Base-by-base conservation (phyloP, 2,888 invertebrate genomes). In the Gryllus longicercus region DNA sequence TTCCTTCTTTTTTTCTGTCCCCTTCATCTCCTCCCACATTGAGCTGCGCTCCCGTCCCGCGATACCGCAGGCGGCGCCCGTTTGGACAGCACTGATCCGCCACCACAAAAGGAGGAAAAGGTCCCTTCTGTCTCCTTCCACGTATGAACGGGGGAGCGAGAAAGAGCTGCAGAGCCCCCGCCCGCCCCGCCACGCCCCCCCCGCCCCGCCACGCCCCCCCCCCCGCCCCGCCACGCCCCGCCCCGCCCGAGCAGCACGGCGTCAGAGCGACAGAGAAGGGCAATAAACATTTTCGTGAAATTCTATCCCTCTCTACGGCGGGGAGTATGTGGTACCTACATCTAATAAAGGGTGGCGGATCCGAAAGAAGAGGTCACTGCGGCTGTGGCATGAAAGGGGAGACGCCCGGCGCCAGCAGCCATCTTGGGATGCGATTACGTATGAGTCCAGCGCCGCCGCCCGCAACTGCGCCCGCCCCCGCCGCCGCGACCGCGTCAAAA, bases 311-410 rank as follows among this genome's bases (percentile, higher is more conserved):
- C 63, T n/a, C 4, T n/a, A 63, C 63, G 63, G n/a, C 16, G 63
- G 63, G 14, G 63, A 18, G 63, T n/a, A 63, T 63, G 63, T 63
- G 63, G 63, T n/a, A 63, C 63, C 14, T 63, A 63, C 63, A 63
- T 63, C 63, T 63, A 63, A 63, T 63, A 63, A 63, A 14, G 63
- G 63, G 63, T 14, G 63, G 63, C 63, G 63, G 63, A 18, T 63
- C 63, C 63, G 63, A 63, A 63, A 63, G 63, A 63, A 63, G 63
- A 63, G 63, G 63, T 63, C 63, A 63, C n/a, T 63, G 63, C n/a
- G 63, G 63, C n/a, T 63, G 63, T 3, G n/a, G 63, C 12, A 63
- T 63, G 63, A 63, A 63, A 63, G 63, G n/a, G 63, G 63, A 63
- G n/a, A 63, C 63, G 14, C n/a, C 63, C 63, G 63, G 63, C 8